Evolutionary conservation across 2,888 invertebrate genomes (phyloP).

Genomic region (Coleophora deauratella): DNA sequence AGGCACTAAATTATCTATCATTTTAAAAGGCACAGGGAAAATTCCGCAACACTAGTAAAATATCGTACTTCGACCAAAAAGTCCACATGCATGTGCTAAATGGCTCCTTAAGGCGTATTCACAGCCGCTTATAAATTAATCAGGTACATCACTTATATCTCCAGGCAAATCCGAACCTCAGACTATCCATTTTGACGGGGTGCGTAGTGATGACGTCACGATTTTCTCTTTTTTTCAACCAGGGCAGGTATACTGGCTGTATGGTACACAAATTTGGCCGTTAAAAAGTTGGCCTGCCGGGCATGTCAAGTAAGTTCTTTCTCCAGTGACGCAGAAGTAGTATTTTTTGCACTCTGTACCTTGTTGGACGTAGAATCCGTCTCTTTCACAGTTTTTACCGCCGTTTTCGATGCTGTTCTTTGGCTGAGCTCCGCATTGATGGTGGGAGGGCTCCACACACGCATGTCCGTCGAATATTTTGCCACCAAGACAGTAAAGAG

Average conservation of each 20-base stretch:
- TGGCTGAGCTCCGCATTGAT: conserved; percentile 52
- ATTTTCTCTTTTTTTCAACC: conserved; percentile 32
- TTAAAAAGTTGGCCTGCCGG: conserved; percentile 66
- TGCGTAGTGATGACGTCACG: conserved; percentile 4
- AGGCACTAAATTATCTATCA: too few species aligned
- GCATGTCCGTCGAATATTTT: conserved; percentile 75
- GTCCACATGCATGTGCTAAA: too few species aligned
- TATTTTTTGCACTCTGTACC: conserved; percentile 67
- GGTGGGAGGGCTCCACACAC: conserved; percentile 57
- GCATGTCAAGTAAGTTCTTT: conserved; percentile 65
- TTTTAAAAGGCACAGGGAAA: too few species aligned
- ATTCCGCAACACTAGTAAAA: too few species aligned
- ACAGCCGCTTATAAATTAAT: conserved; percentile 37
- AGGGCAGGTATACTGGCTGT: conserved; percentile 59
- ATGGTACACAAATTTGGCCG: conserved; percentile 70
- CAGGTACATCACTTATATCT: conserved; percentile 42
- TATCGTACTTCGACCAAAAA: too few species aligned
- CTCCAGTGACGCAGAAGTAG: conserved; percentile 73
- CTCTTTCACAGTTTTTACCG: conserved; percentile 45
- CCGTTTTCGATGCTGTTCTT: conserved; percentile 31
- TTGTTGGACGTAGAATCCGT: conserved; percentile 73
- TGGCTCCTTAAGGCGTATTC: conserved; percentile 15
- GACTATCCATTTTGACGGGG: conserved; percentile 13
- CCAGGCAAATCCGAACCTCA: not conserved
- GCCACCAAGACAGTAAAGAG: conserved; percentile 70